phyloP scores from a whole-genome alignment of 1,140 invertebrate species.

The Micrasema minimum region DNA sequence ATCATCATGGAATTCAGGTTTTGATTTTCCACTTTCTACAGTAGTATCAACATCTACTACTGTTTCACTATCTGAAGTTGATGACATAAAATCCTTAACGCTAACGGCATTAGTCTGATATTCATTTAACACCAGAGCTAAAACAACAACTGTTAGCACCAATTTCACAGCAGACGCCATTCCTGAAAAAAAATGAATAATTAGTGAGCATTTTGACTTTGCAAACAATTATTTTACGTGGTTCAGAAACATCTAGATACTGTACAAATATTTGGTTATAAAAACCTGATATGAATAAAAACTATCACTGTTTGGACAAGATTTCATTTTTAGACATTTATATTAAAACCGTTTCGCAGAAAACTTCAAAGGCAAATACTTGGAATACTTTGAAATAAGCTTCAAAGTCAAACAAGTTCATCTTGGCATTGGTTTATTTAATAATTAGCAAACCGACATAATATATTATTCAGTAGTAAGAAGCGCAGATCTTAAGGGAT shows the following conservation, averaged over 20 bases:
- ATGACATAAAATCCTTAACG: neutral
- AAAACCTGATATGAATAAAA: neutral
- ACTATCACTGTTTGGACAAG: neutral
- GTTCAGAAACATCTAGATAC: neutral
- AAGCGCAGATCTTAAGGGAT: neutral
- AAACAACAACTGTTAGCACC: constrained; percentile 29
- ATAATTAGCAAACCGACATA: neutral
- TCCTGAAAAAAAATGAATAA: constrained; percentile 31
- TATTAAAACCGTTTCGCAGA: neutral
- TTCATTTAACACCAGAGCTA: constrained; percentile 28
- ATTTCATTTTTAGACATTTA: neutral
- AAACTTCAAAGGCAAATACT: neutral
- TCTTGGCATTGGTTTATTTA: neutral
- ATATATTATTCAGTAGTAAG: neutral
- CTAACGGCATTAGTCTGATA: neutral
- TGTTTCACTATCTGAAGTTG: neutral
- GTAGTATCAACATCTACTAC: constrained; percentile 1
- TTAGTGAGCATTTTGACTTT: neutral
- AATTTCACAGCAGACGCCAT: constrained; percentile 41
- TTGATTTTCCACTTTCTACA: neutral
- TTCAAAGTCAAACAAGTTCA: neutral
- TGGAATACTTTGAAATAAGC: neutral
- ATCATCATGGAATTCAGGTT: neutral
- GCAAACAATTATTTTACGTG: neutral
- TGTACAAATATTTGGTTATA: neutral